Evolutionary conservation across 2,113 vertebrate genomes (phyloP).

Genomic region (Pipra filicauda): DNA sequence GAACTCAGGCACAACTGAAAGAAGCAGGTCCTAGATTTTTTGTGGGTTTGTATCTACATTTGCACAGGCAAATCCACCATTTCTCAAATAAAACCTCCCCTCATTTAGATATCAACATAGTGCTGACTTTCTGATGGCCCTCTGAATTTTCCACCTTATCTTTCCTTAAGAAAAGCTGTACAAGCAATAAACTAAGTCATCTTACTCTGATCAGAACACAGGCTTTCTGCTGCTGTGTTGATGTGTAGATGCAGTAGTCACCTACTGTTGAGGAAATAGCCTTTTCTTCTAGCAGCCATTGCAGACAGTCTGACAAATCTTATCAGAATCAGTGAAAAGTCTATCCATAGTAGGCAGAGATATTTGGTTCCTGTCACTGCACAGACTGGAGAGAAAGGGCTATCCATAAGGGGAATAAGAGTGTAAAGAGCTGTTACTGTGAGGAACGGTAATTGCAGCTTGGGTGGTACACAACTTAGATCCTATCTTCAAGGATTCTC

Average conservation of each 20-base stretch:
- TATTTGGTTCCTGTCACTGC: neutral
- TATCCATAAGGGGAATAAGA: neutral
- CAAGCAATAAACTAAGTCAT: neutral
- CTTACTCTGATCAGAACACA: neutral
- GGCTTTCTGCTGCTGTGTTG: neutral
- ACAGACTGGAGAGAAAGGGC: neutral
- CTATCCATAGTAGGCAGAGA: neutral
- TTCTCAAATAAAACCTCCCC: neutral
- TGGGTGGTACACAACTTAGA: neutral
- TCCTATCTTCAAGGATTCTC: neutral
- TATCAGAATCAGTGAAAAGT: neutral
- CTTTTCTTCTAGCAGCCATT: neutral
- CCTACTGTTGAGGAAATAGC: neutral
- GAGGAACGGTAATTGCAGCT: neutral
- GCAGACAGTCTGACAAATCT: neutral
- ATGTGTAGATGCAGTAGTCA: neutral
- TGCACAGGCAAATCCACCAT: accelerated
- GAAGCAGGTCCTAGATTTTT: neutral
- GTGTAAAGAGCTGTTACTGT: neutral
- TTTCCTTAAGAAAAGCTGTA: neutral
- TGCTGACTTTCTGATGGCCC: neutral
- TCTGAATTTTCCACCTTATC: neutral
- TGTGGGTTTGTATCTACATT: neutral
- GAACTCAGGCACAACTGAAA: neutral
- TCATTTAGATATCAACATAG: neutral